Conservation (phyloP, 2,113 vertebrate genomes). For the Pterocles gutturalis region DNA sequence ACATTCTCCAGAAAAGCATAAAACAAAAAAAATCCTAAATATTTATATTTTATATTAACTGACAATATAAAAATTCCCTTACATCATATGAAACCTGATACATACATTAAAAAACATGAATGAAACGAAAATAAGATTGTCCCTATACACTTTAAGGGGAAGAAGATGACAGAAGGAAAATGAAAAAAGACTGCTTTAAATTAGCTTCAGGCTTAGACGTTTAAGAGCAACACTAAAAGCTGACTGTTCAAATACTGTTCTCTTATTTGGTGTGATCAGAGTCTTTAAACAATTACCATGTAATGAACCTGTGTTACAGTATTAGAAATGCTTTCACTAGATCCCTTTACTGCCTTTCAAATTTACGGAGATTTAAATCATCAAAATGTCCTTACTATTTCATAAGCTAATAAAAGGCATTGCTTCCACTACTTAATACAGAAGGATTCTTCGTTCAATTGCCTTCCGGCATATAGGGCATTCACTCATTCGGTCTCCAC, state of each 20-base stretch:
- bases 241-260: slow-evolving; percentile 67
- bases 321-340: slow-evolving; percentile 65
- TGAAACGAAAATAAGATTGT: slow-evolving; percentile 50
- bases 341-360: slow-evolving; percentile 42
- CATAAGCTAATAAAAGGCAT: slow-evolving; percentile 14
- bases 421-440: slow-evolving; percentile 83
- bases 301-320: slow-evolving; percentile 54
- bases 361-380: background rate
- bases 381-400: background rate
- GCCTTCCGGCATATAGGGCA: slow-evolving; percentile 99
- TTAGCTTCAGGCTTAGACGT: slow-evolving; percentile 30
- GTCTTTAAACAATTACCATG: slow-evolving; percentile 40
- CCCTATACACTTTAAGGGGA: slow-evolving; percentile 43
- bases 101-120: slow-evolving; percentile 30
- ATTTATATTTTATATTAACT: slow-evolving; percentile 16
- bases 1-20: slow-evolving; percentile 5
- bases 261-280: slow-evolving; percentile 54
- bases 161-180: background rate
- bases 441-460: slow-evolving; percentile 95
- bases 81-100: slow-evolving; percentile 18
- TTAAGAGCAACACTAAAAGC: slow-evolving; percentile 47
- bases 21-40: background rate
- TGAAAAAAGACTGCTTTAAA: background rate
- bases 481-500: slow-evolving; percentile 98
- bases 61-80: background rate